phyloP scores from a whole-genome alignment of 2,888 invertebrate species.

The Ormyrus thymus region DNA sequence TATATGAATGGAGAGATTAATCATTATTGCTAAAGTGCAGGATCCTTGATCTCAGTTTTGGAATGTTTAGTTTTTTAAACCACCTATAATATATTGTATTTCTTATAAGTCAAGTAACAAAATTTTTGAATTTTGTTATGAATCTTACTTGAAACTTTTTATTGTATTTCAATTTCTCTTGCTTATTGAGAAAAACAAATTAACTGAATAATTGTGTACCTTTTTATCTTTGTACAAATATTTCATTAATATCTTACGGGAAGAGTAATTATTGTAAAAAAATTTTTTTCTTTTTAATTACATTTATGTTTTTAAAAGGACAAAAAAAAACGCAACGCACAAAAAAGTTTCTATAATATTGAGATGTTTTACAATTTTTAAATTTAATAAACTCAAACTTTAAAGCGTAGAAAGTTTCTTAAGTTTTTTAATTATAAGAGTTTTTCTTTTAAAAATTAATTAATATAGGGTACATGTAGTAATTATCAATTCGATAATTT shows the following conservation, averaged over 20 bases:
- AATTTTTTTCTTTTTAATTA: slow-evolving; percentile 25
- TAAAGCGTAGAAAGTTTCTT: slow-evolving; percentile 16
- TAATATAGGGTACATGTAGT: slow-evolving; percentile 32
- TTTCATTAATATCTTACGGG: slow-evolving; percentile 47
- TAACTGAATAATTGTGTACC: slow-evolving; percentile 30
- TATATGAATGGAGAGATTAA: slow-evolving; percentile 13
- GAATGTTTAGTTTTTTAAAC: slow-evolving; percentile 46
- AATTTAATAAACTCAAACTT: slow-evolving; percentile 16
- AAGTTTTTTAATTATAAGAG: slow-evolving; percentile 28
- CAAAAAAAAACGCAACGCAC: slow-evolving; percentile 8
- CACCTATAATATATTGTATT: slow-evolving; percentile 18
- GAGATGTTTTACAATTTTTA: slow-evolving; percentile 10
- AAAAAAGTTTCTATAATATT: slow-evolving; percentile 29
- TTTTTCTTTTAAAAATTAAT: slow-evolving; percentile 26
- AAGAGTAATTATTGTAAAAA: slow-evolving; percentile 33
- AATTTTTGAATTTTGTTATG: slow-evolving; percentile 20
- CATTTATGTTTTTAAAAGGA: slow-evolving; percentile 10
- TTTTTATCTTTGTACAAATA: slow-evolving; percentile 50
- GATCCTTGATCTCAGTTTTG: slow-evolving; percentile 35
- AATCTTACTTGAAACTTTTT: background rate
- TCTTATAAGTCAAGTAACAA: slow-evolving; percentile 18
- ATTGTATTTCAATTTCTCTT: slow-evolving; percentile 17
- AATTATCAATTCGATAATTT: slow-evolving; percentile 17
- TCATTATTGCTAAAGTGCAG: slow-evolving; percentile 44
- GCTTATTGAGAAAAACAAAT: slow-evolving; percentile 30